A percentile compares a stretch with the other conserved stretches of the same genome.
phyloP scores from a whole-genome alignment of 2,888 invertebrate genomes.

The Erebia epiphron region DNA sequence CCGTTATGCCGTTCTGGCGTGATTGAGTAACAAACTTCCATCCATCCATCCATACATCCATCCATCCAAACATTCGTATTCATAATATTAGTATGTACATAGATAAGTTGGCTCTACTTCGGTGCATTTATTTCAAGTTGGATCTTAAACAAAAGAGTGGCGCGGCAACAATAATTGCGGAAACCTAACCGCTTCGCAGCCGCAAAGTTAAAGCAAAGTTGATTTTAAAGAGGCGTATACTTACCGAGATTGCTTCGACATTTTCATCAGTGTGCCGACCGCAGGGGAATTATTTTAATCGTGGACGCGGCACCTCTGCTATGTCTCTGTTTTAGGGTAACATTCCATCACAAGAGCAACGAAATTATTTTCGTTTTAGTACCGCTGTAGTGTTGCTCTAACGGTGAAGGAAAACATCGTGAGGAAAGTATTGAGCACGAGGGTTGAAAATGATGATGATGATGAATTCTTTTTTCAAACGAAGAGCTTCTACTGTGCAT shows the following conservation, averaged over 20 bases:
- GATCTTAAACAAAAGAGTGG: slow-evolving; percentile 56
- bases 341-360: slow-evolving; percentile 10
- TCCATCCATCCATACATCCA: too few species aligned
- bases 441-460: too few species aligned
- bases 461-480: too few species aligned
- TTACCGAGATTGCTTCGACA: slow-evolving; percentile 72
- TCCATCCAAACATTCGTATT: too few species aligned
- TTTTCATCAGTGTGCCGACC: slow-evolving; percentile 74
- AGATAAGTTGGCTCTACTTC: not conserved
- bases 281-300: slow-evolving; percentile 77
- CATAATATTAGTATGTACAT: too few species aligned
- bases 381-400: not conserved
- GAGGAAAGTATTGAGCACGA: too few species aligned
- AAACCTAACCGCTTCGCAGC: slow-evolving; percentile 60
- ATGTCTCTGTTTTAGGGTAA: slow-evolving; percentile 47
- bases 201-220: slow-evolving; percentile 64
- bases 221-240: slow-evolving; percentile 78
- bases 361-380: not conserved
- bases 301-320: slow-evolving; percentile 60
- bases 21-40: too few species aligned
- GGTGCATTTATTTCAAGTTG: not conserved
- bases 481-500: too few species aligned
- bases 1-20: too few species aligned
- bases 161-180: slow-evolving; percentile 66
- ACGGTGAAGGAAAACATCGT: too few species aligned